A percentile compares a stretch with the other conserved stretches of the same genome.
Evolutionary conservation across 2,888 invertebrate genomes (phyloP).

Genomic region (Chironomus tentans): DNA sequence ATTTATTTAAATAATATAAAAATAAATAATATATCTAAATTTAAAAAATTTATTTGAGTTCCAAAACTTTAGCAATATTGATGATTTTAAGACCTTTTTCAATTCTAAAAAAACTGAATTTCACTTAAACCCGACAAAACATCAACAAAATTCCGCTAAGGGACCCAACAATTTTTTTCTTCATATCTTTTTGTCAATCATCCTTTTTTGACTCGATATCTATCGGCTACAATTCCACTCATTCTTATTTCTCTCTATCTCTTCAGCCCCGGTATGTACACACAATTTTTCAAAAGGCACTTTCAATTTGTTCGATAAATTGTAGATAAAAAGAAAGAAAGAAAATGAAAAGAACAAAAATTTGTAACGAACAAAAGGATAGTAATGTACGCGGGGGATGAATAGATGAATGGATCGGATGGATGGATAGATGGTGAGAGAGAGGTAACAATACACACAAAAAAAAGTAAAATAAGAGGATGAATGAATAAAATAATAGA

Average conservation of each 20-base stretch:
- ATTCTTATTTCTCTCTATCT: neutral
- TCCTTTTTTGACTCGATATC: neutral
- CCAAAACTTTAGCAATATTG: no score
- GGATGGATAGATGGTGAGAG: neutral
- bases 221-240: no score
- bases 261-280: neutral
- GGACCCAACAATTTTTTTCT: neutral
- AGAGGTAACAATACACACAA: neutral
- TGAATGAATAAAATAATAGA: neutral
- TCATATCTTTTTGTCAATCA: neutral
- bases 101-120: no score
- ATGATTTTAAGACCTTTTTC: no score
- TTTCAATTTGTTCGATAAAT: slow-evolving; percentile 8
- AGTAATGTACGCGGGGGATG: no score
- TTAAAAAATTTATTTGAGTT: no score
- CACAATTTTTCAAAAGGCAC: neutral
- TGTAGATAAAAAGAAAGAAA: neutral
- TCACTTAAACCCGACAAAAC: no score
- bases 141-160: neutral
- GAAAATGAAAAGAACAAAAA: neutral
- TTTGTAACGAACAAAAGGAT: no score
- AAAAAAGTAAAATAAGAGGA: neutral
- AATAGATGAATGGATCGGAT: no score
- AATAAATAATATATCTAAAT: no score
- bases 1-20: no score